These are phyloP conservation scores for Melanotus villosus DNA, from an alignment of 2,888 invertebrate genomes.

Conservation along the genomic window DNA sequence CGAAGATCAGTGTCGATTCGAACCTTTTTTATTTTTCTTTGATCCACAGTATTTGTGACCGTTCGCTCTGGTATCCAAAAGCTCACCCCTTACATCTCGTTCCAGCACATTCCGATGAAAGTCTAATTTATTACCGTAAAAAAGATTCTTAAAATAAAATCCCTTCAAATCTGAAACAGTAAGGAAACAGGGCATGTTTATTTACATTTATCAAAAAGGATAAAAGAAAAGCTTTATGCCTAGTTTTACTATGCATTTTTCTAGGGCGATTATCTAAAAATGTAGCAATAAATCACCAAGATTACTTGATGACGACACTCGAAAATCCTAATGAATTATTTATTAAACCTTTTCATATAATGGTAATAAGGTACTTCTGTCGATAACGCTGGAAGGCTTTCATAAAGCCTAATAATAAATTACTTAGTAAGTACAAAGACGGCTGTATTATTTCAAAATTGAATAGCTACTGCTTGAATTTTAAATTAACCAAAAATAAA, in stretches of 20 bases:
- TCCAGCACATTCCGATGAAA: constrained; percentile 1
- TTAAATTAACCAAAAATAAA: too few relatives aligned
- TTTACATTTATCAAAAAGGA: neutral
- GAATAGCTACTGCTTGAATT: neutral
- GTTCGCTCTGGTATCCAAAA: constrained; percentile 12
- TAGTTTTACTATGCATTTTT: neutral
- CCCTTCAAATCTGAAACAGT: neutral
- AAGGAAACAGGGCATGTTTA: neutral
- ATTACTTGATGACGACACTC: constrained; percentile 1
- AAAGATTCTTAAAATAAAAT: neutral
- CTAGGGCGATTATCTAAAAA: neutral
- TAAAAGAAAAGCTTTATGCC: neutral
- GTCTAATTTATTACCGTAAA: constrained; percentile 12
- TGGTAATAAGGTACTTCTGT: constrained; percentile 1
- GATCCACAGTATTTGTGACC: constrained; percentile 20
- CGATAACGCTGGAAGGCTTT: neutral
- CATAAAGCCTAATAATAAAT: neutral
- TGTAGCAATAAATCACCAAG: neutral
- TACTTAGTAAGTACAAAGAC: too few relatives aligned
- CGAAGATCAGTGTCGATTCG: constrained; percentile 23
- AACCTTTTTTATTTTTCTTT: constrained; percentile 19
- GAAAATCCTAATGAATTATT: constrained; percentile 3
- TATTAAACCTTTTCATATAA: constrained; percentile 2
- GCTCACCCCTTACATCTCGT: neutral
- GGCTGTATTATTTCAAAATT: neutral